Conservation (phyloP, 1,140 invertebrate species). For the Micrasema minimum region DNA sequence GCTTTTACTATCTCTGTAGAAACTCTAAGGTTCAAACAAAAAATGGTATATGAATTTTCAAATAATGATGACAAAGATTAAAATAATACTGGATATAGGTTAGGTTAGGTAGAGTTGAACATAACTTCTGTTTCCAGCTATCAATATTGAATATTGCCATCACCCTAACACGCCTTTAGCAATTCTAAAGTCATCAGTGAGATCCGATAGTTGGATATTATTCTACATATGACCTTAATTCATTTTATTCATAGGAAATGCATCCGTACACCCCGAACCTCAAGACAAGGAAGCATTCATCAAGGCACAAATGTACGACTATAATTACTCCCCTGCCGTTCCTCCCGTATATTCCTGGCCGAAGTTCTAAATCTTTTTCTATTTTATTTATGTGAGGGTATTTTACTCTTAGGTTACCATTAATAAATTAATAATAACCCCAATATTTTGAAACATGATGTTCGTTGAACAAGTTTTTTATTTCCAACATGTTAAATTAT, state of each 20-base stretch:
- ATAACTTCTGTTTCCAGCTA: too few relatives aligned
- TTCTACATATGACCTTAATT: too few relatives aligned
- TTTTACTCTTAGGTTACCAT: not conserved
- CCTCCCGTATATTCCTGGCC: conserved; percentile 77
- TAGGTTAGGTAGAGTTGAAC: too few relatives aligned
- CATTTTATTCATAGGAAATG: conserved; percentile 70
- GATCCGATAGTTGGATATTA: too few relatives aligned
- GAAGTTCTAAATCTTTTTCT: conserved; percentile 58
- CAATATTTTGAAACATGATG: conserved; percentile 3
- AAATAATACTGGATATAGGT: too few relatives aligned
- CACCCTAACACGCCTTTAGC: too few relatives aligned
- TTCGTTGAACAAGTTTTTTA: not conserved
- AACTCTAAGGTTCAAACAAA: too few relatives aligned
- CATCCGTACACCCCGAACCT: conserved; percentile 82
- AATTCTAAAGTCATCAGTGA: too few relatives aligned
- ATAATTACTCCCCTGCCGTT: conserved; percentile 74
- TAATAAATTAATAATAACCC: not conserved
- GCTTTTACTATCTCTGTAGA: too few relatives aligned
- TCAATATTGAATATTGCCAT: too few relatives aligned
- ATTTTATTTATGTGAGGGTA: not conserved
- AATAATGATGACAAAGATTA: too few relatives aligned
- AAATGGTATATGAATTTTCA: too few relatives aligned
- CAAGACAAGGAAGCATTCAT: conserved; percentile 79
- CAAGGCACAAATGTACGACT: conserved; percentile 84
- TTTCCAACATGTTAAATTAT: not conserved